phyloP scores from a whole-genome alignment of 2,113 vertebrate species.

The Burhinus bistriatus region DNA sequence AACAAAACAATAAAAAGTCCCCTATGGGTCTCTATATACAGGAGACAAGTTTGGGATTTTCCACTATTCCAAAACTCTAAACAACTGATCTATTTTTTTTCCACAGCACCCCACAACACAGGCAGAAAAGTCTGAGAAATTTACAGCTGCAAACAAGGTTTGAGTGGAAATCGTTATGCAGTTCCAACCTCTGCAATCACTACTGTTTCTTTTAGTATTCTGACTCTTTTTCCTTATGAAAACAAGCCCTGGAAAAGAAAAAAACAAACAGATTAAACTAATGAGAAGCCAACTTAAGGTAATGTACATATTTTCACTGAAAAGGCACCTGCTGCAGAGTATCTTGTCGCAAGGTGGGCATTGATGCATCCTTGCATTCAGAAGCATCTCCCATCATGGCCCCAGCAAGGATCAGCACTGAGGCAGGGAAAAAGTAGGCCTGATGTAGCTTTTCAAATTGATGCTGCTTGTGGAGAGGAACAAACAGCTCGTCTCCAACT shows the following conservation, averaged over 20 bases:
- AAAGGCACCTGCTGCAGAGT: slow-evolving; percentile 23
- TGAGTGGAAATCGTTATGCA: neutral
- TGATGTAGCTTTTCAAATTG: slow-evolving; percentile 61
- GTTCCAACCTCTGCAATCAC: neutral
- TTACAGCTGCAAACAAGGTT: neutral
- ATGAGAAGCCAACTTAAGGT: neutral
- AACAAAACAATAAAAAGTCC: neutral
- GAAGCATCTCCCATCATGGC: slow-evolving; percentile 36
- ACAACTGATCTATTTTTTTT: neutral
- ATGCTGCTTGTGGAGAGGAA: slow-evolving; percentile 61
- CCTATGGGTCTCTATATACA: neutral
- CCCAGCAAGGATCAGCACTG: neutral
- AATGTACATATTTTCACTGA: slow-evolving; percentile 22
- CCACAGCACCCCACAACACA: neutral
- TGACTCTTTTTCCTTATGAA: neutral
- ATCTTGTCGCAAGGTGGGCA: neutral
- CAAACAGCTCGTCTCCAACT: slow-evolving; percentile 61
- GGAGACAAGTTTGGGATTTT: neutral
- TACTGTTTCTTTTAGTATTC: neutral
- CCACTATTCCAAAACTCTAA: neutral
- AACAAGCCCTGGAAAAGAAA: neutral
- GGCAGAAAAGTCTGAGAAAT: neutral
- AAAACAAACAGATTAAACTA: neutral
- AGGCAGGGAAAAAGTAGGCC: slow-evolving; percentile 34
- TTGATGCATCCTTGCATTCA: slow-evolving; percentile 38